Evolutionary conservation across 1,140 invertebrate genomes (phyloP).

Genomic region (Microplitis demolitor): DNA sequence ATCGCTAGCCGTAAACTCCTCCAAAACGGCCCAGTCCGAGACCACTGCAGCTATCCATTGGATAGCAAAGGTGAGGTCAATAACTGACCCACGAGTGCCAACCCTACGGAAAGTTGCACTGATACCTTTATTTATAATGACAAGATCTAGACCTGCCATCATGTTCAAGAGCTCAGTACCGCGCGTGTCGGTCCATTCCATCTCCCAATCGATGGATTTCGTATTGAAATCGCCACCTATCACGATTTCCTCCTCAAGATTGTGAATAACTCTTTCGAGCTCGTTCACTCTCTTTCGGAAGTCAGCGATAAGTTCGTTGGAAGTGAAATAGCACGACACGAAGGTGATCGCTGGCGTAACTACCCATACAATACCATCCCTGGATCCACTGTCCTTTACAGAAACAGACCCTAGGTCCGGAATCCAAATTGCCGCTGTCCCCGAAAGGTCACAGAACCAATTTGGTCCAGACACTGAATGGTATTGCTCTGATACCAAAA

Average conservation of each 20-base stretch:
- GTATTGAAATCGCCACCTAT: not conserved
- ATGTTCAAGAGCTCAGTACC: constrained; percentile 2
- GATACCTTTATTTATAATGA: not conserved
- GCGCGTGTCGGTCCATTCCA: not conserved
- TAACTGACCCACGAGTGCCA: not conserved
- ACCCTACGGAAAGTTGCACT: constrained; percentile 23
- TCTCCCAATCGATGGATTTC: not conserved
- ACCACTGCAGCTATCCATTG: not conserved
- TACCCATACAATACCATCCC: too few species aligned
- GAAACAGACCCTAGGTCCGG: too few species aligned
- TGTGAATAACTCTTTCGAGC: not conserved
- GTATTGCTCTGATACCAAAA: too few species aligned
- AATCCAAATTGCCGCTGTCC: too few species aligned
- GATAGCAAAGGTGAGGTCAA: not conserved
- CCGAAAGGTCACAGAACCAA: too few species aligned
- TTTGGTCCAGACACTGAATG: too few species aligned
- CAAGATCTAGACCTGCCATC: not conserved
- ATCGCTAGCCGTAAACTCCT: not conserved
- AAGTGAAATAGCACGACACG: constrained; percentile 29
- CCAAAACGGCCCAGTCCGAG: not conserved
- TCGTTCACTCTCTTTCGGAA: constrained; percentile 22
- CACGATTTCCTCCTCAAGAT: constrained; percentile 4
- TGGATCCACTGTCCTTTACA: too few species aligned
- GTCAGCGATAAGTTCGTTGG: constrained; percentile 20
- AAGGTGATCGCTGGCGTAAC: not conserved